Conservation (phyloP, 2,797 vertebrate species). For the Lateolabrax maculatus region DNA sequence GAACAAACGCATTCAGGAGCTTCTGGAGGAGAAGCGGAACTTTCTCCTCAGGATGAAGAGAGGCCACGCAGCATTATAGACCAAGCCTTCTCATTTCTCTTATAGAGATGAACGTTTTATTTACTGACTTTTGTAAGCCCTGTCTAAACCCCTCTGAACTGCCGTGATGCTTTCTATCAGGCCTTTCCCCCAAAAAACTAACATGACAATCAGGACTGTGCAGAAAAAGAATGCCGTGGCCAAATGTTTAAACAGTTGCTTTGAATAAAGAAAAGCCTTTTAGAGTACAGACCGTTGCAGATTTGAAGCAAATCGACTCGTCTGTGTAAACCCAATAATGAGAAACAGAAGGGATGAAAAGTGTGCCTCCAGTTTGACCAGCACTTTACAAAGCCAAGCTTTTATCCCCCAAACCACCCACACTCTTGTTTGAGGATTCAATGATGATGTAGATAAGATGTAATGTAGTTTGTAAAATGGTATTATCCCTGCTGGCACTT, state of each 20-base stretch:
- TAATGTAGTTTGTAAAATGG: conserved; percentile 35
- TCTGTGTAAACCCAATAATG: conserved; percentile 43
- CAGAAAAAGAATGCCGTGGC: conserved; percentile 57
- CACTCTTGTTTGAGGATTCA: conserved; percentile 40
- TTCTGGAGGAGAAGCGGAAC: conserved; percentile 93
- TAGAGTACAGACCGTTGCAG: conserved; percentile 44
- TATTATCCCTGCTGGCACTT: conserved; percentile 39
- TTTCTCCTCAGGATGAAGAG: conserved; percentile 88
- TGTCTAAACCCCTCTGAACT: conserved; percentile 50
- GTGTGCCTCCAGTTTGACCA: conserved; percentile 43
- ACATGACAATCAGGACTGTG: conserved; percentile 58
- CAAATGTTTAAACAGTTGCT: conserved; percentile 77
- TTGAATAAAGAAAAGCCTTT: conserved; percentile 52
- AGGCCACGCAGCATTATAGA: conserved; percentile 71
- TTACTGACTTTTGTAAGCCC: conserved; percentile 45
- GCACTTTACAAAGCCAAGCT: conserved; percentile 54
- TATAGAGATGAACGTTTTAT: conserved; percentile 76
- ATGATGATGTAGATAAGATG: conserved; percentile 32
- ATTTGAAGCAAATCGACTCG: conserved; percentile 58
- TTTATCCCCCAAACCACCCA: conserved; percentile 46
- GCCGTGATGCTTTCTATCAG: conserved; percentile 51
- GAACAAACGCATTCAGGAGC: conserved; percentile 96
- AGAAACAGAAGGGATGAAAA: conserved; percentile 38
- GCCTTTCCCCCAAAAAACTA: conserved; percentile 45
- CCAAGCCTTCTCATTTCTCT: conserved; percentile 76